Conservation (phyloP, 2,888 invertebrate genomes). For the Oscheius sp. region DNA sequence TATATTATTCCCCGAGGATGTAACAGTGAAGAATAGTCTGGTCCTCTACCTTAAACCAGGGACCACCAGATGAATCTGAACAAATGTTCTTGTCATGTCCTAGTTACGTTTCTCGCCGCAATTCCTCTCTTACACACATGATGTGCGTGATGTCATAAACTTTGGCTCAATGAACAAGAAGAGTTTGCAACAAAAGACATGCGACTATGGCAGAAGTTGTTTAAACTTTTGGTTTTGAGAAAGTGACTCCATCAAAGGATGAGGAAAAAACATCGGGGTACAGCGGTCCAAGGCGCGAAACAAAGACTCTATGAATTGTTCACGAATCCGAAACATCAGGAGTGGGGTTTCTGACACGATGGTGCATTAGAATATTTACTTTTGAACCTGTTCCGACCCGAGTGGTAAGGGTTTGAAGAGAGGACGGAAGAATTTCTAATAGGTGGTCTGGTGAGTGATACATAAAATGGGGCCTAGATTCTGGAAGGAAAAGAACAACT, state of each 20-base stretch:
- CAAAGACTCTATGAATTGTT: constrained; percentile 9
- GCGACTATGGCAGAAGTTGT: not conserved
- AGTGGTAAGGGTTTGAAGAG: no score
- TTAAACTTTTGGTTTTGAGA: not conserved
- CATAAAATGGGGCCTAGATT: no score
- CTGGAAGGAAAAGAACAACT: no score
- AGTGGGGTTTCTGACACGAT: not conserved
- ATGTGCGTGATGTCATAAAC: no score
- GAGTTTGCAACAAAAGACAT: not conserved
- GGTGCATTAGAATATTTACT: no score
- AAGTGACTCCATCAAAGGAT: no score
- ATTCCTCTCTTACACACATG: constrained; percentile 3
- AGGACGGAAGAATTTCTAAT: no score
- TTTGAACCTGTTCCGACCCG: no score
- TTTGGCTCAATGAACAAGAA: no score
- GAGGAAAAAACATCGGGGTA: not conserved
- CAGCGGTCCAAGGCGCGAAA: constrained; percentile 2
- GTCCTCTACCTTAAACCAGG: not conserved
- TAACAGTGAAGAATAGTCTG: constrained; percentile 1
- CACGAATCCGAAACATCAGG: constrained; percentile 13
- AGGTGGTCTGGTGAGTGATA: no score
- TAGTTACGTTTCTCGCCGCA: not conserved
- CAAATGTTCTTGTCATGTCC: constrained; percentile 6
- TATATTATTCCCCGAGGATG: not conserved
- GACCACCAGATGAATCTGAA: no score